Base-by-base conservation (phyloP, 2,113 vertebrate genomes). In the Otolemur garnettii region DNA sequence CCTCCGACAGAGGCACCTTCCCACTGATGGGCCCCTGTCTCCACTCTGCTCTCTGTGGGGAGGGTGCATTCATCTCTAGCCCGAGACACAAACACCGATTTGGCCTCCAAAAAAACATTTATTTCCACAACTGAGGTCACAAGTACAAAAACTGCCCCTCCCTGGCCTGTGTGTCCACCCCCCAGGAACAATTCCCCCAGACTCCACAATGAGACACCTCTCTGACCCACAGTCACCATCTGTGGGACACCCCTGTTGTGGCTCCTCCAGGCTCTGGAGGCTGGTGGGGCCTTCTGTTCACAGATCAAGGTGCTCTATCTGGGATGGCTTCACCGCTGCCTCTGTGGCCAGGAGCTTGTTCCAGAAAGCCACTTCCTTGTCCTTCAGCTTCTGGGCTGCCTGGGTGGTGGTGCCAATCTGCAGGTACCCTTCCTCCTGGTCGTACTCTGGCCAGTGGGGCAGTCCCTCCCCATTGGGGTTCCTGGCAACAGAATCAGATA, bases 291-390 rank as follows among this genome's bases (percentile, higher is more conserved):
- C 17, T 24, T 24, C 35, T 2, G 0, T 17, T 97, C 82, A 97
- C 26, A 91, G 60, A 59, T 97, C 97, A 0, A 13, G 0, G 2
- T 64, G 95, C 0, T 93, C 38, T 33, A 7, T 21, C 9, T 45
- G 68, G 8, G 17, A 11, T 2, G 59, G 2, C 2, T 17, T 57
- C 75, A 78, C 60, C 2, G 53, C 35, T 6, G 53, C 2, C 26
- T 82, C 14, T 68, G 53, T 71, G 60, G 88, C 11, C 66, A 83
- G 19, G 6, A 92, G 92, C 12, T 91, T 15, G 0, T 92, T 96
- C 96, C 97, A 98, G 95, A 98, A 98, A 33, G 28, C n/a, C 21
- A 94, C 90, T 62, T 95, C 92, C 21, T 97, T 55, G 11, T 95
- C 69, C 79, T 97, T 98, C 30, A 96, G 92, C 79, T 93, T 97